Evolutionary conservation across 2,113 vertebrate species (phyloP).

Genomic region (Otis tarda): DNA sequence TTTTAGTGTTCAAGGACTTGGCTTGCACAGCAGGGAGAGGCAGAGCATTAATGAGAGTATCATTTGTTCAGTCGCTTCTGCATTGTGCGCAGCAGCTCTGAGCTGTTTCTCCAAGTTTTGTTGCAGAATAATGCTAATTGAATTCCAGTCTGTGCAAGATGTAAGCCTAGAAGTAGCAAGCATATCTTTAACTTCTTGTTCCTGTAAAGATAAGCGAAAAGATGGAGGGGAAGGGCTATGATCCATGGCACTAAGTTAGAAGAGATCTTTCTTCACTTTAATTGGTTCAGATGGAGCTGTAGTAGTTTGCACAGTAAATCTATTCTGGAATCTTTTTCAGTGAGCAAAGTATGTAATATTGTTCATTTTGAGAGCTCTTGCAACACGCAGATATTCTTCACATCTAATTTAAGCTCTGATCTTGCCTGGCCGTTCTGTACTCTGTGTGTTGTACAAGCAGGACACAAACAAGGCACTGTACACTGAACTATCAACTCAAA

Average conservation of each 20-base stretch:
- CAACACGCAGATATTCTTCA: neutral
- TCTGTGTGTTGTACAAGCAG: neutral
- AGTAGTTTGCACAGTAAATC: neutral
- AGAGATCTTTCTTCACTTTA: slow-evolving; percentile 20
- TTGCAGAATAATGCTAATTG: slow-evolving; percentile 57
- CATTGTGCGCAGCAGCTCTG: slow-evolving; percentile 51
- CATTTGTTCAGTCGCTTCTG: slow-evolving; percentile 46
- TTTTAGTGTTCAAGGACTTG: slow-evolving; percentile 55
- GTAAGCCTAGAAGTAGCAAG: neutral
- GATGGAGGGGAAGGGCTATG: neutral
- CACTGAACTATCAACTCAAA: neutral
- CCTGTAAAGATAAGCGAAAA: neutral
- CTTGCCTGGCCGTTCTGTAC: neutral
- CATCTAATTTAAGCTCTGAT: neutral
- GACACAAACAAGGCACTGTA: neutral
- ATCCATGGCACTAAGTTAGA: neutral
- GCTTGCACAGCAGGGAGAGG: slow-evolving; percentile 56
- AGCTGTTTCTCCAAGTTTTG: slow-evolving; percentile 34
- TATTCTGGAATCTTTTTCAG: neutral
- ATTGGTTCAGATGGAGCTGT: neutral
- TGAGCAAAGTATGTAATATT: neutral
- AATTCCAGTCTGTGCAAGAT: slow-evolving; percentile 21
- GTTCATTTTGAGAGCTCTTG: neutral
- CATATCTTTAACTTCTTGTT: slow-evolving; percentile 33
- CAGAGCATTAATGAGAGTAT: slow-evolving; percentile 52